phyloP scores from a whole-genome alignment of 2,888 invertebrate genomes.

The Camponotus fellah region DNA sequence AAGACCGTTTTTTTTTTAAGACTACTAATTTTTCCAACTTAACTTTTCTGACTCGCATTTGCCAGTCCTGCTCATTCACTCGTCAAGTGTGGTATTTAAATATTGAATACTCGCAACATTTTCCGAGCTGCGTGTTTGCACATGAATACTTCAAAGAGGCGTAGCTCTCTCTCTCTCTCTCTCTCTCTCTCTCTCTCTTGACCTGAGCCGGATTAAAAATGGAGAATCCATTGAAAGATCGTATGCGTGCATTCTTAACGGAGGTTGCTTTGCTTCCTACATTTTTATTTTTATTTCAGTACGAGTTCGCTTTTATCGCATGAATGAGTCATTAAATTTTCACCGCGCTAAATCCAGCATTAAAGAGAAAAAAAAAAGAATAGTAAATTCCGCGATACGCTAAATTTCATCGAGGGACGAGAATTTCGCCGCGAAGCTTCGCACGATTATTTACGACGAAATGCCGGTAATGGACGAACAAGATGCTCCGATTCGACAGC shows the following conservation, averaged over 20 bases:
- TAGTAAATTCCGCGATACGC: background rate
- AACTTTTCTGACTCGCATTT: slow-evolving; percentile 22
- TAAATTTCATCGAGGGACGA: background rate
- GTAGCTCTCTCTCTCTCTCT: background rate
- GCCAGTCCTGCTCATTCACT: background rate
- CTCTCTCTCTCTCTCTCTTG: background rate
- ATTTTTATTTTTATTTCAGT: slow-evolving; percentile 39
- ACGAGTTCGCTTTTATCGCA: slow-evolving; percentile 9
- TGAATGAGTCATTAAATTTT: slow-evolving; percentile 40
- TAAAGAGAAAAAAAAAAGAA: slow-evolving; percentile 6
- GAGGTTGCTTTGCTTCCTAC: slow-evolving; percentile 13
- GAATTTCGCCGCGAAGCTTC: background rate
- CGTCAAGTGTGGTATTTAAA: slow-evolving; percentile 27
- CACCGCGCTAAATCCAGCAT: background rate
- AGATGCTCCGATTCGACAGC: slow-evolving; percentile 36
- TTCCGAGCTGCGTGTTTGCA: slow-evolving; percentile 43
- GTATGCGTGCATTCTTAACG: slow-evolving; percentile 45
- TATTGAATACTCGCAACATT: slow-evolving; percentile 46
- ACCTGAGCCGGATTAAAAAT: slow-evolving; percentile 46
- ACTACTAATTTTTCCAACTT: slow-evolving; percentile 21
- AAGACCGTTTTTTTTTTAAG: background rate
- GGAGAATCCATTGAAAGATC: slow-evolving; percentile 49
- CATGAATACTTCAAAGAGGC: slow-evolving; percentile 35
- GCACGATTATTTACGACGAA: slow-evolving; percentile 38
- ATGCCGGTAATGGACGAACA: slow-evolving; percentile 44